A percentile compares a stretch with the other conserved stretches of the same genome.
Conservation (phyloP, 1,140 invertebrate species). For the Glomeris maerens region DNA sequence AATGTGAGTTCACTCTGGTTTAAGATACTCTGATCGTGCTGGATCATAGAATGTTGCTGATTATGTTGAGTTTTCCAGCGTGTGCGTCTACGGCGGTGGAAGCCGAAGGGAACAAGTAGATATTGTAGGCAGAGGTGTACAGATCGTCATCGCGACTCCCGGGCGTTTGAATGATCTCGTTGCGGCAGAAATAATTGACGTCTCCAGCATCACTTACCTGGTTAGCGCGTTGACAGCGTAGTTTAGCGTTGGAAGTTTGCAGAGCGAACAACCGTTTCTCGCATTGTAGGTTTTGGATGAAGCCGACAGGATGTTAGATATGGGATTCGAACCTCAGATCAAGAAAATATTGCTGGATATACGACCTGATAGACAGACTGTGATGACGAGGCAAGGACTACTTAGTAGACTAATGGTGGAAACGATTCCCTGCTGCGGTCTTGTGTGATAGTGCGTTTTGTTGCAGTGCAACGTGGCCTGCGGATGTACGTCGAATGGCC, state of each 20-base stretch:
- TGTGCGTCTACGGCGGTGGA: constrained; percentile 78
- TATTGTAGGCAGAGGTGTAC: constrained; percentile 50
- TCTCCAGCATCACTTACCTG: constrained; percentile 64
- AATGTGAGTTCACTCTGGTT: too few species aligned
- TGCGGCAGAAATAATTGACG: constrained; percentile 44
- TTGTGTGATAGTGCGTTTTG: constrained; percentile 5
- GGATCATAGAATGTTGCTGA: background rate
- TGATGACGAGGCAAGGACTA: constrained; percentile 54
- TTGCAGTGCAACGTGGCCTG: constrained; percentile 73
- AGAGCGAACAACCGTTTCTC: too few species aligned
- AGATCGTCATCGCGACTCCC: constrained; percentile 80
- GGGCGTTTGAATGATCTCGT: constrained; percentile 71
- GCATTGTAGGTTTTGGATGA: constrained; percentile 57
- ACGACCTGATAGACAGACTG: constrained; percentile 58
- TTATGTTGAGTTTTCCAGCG: constrained; percentile 30
- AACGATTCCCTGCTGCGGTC: background rate
- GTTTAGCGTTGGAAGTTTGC: background rate
- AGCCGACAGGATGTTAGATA: constrained; percentile 64
- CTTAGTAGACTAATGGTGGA: constrained; percentile 1
- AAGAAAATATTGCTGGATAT: constrained; percentile 60
- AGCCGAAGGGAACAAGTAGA: constrained; percentile 58
- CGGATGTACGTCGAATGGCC: constrained; percentile 61
- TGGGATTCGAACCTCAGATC: constrained; percentile 80
- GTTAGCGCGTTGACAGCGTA: constrained; percentile 22
- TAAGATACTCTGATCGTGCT: background rate